Conservation (phyloP, 2,113 vertebrate genomes). For the cat (Felis catus) region F.catus_Fca126_mat1.0 CM031428.1:6798501-6799000, state of each 20-base stretch:
- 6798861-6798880: no score
- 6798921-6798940: no score
- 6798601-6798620: neutral
- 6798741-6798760: neutral
- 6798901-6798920: no score
- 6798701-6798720: neutral
- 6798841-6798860: no score
- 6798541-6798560: neutral
- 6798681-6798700: neutral
- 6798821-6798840: no score
- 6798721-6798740: neutral
- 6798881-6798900: accelerated
- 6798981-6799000: no score
- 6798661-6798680: neutral
- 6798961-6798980: neutral
- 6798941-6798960: no score
- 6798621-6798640: neutral
- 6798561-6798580: neutral
- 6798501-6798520: neutral
- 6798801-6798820: no score
- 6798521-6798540: slow-evolving; percentile 19
- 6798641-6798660: neutral
- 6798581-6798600: neutral
- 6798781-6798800: no score
- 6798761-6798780: no score